These are phyloP conservation scores for Hirtodrosophila histrioides DNA, from an alignment of 2,888 invertebrate species.

Conservation along the genomic window DNA sequence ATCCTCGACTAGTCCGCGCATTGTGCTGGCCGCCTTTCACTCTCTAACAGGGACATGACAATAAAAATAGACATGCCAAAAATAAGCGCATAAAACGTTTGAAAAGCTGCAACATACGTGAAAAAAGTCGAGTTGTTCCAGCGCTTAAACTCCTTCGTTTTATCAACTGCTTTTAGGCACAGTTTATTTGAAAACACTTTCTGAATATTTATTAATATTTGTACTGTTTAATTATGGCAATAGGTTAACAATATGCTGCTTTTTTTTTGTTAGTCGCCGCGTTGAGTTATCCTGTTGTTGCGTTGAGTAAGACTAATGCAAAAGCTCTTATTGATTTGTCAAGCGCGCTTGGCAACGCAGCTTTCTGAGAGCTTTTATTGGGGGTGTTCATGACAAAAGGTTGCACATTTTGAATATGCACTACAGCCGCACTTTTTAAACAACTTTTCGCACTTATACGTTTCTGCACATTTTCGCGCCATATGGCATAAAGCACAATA, in stretches of 20 bases:
- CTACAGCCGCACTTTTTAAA: neutral
- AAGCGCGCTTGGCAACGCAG: slow-evolving; percentile 47
- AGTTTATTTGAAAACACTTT: slow-evolving; percentile 23
- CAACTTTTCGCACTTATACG: too few relatives aligned
- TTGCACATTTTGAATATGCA: slow-evolving; percentile 11
- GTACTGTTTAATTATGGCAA: slow-evolving; percentile 16
- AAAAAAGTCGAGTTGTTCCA: slow-evolving; percentile 65
- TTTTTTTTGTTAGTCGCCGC: slow-evolving; percentile 19
- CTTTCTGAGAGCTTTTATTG: slow-evolving; percentile 49
- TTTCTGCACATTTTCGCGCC: too few relatives aligned
- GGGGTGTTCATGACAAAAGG: slow-evolving; percentile 40
- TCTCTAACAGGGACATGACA: slow-evolving; percentile 23
- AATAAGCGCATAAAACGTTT: slow-evolving; percentile 47
- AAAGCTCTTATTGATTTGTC: slow-evolving; percentile 73
- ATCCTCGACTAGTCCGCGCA: slow-evolving; percentile 83
- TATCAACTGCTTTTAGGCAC: slow-evolving; percentile 7
- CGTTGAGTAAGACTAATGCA: slow-evolving; percentile 66
- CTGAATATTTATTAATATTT: slow-evolving; percentile 14
- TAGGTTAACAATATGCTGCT: slow-evolving; percentile 6
- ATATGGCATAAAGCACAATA: neutral
- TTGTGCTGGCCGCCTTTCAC: slow-evolving; percentile 43
- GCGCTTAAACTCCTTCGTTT: neutral
- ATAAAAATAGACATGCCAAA: slow-evolving; percentile 61
- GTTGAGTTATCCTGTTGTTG: slow-evolving; percentile 64
- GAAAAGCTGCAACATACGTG: slow-evolving; percentile 48